Conservation (phyloP, 2,797 vertebrate species). For the Typhlichthys eigenmanni region DNA sequence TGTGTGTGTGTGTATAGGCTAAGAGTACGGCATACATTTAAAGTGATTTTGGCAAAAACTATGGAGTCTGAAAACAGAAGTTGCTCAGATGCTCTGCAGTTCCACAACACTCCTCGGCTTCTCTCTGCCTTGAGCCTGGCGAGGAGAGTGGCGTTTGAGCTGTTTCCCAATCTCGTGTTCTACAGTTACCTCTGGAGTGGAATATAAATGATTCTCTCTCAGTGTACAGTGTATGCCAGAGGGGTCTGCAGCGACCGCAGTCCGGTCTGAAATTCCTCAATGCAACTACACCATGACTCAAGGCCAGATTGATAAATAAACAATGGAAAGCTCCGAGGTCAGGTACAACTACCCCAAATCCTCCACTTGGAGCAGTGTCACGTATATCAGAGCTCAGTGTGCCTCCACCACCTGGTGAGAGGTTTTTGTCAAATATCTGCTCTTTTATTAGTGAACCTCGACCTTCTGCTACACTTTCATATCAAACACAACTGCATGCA, state of each 20-base stretch:
- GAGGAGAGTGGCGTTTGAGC: slow-evolving; percentile 77
- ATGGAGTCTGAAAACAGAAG: slow-evolving; percentile 59
- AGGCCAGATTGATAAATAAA: slow-evolving; percentile 79
- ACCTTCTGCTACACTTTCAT: too few species aligned
- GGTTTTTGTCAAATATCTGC: neutral
- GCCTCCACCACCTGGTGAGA: slow-evolving; percentile 10
- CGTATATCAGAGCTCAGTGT: slow-evolving; percentile 37
- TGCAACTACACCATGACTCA: slow-evolving; percentile 72
- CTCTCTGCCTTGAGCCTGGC: slow-evolving; percentile 71
- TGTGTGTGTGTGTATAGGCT: slow-evolving; percentile 14
- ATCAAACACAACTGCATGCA: too few species aligned
- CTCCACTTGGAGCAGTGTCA: slow-evolving; percentile 64
- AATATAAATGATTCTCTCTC: slow-evolving; percentile 82
- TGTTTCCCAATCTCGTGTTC: slow-evolving; percentile 82
- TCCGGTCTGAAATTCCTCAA: slow-evolving; percentile 78
- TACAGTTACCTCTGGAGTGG: slow-evolving; percentile 82
- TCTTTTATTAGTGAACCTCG: neutral
- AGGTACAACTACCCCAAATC: slow-evolving; percentile 53
- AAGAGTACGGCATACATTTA: slow-evolving; percentile 34
- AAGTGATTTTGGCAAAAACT: slow-evolving; percentile 38
- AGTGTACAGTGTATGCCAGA: slow-evolving; percentile 76
- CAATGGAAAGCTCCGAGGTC: slow-evolving; percentile 64
- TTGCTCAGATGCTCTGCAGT: slow-evolving; percentile 64
- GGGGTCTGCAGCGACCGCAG: slow-evolving; percentile 73
- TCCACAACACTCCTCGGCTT: slow-evolving; percentile 66